Evolutionary conservation across 1,140 invertebrate genomes (phyloP).

Genomic region (Asbolus verrucosus): DNA sequence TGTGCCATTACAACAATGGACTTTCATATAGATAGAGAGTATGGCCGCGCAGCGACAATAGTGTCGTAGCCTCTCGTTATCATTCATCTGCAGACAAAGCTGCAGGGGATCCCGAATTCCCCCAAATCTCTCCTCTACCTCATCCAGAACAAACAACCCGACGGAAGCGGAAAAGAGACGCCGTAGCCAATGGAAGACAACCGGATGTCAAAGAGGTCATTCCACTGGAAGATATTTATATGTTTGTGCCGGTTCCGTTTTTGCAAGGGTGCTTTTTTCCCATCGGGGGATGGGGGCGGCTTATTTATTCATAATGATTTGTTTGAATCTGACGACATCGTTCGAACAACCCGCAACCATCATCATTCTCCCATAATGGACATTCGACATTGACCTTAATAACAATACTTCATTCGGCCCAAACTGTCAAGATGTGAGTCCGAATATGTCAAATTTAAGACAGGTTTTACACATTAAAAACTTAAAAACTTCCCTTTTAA

Average conservation of each 20-base stretch:
- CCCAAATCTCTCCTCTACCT: constrained; percentile 49
- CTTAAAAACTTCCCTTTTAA: no score
- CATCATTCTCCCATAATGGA: no score
- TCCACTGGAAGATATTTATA: constrained; percentile 61
- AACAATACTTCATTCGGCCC: no score
- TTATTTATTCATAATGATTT: constrained; percentile 54
- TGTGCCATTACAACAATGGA: constrained; percentile 52
- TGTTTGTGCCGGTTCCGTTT: constrained; percentile 55
- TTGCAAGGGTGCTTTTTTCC: constrained; percentile 58
- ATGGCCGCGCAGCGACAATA: constrained; percentile 55
- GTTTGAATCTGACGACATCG: neutral
- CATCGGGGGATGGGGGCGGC: constrained; percentile 50
- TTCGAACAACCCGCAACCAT: no score
- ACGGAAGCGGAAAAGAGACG: constrained; percentile 57
- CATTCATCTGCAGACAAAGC: constrained; percentile 57
- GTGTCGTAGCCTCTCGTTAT: constrained; percentile 55
- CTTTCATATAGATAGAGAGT: constrained; percentile 53
- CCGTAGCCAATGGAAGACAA: constrained; percentile 57
- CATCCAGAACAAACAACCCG: constrained; percentile 56
- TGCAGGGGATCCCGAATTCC: constrained; percentile 45
- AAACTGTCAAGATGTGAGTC: no score
- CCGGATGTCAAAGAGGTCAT: constrained; percentile 60
- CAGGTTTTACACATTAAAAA: no score
- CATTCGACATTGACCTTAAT: no score
- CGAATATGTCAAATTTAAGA: no score